Evolutionary conservation across 2,113 vertebrate genomes (phyloP).

Genomic region (Sus scrofa): T2T-Sscrofa CM000820.6:59923001-59923500

Average conservation of each 20-base stretch:
- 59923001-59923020: slow-evolving; percentile 74
- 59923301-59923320: neutral
- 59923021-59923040: slow-evolving; percentile 74
- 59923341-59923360: neutral
- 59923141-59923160: slow-evolving; percentile 61
- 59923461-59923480: neutral
- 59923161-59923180: neutral
- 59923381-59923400: neutral
- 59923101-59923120: slow-evolving; percentile 67
- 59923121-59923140: slow-evolving; percentile 48
- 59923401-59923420: neutral
- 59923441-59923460: neutral
- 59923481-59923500: neutral
- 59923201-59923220: neutral
- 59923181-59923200: neutral
- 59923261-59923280: neutral
- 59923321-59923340: neutral
- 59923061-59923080: slow-evolving; percentile 74
- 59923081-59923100: slow-evolving; percentile 78
- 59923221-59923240: neutral
- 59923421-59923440: neutral
- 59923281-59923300: neutral
- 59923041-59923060: slow-evolving; percentile 72
- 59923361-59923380: slow-evolving; percentile 2
- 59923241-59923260: neutral